phyloP scores from a whole-genome alignment of 2,888 invertebrate species.

The Melitaea athalia region DNA sequence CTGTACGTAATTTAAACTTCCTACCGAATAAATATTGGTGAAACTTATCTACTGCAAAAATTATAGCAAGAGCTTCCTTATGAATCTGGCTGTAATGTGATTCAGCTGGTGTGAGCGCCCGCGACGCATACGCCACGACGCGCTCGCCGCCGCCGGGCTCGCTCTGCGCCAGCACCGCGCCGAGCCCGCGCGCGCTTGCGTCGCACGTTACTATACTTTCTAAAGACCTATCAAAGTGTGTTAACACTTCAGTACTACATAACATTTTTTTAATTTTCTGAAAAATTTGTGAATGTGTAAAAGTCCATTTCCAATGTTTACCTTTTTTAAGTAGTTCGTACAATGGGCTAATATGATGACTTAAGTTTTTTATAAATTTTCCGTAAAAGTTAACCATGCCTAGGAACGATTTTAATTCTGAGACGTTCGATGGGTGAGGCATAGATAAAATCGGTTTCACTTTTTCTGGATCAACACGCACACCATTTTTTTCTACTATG shows the following conservation, averaged over 20 bases:
- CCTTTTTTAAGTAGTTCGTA: too few relatives aligned
- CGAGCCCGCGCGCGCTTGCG: neutral
- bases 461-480: too few relatives aligned
- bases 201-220: neutral
- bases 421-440: too few relatives aligned
- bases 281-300: neutral
- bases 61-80: conserved; percentile 1
- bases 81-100: conserved; percentile 1
- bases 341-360: too few relatives aligned
- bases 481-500: too few relatives aligned
- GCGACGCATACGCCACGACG: neutral
- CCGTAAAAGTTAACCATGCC: too few relatives aligned
- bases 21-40: conserved; percentile 14
- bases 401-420: too few relatives aligned
- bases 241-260: neutral
- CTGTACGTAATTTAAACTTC: neutral
- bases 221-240: neutral
- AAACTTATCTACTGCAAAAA: neutral
- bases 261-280: neutral
- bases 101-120: neutral
- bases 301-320: too few relatives aligned
- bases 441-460: too few relatives aligned
- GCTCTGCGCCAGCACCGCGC: neutral
- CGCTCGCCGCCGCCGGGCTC: neutral
- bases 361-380: too few relatives aligned